Base-by-base conservation (phyloP, 2,797 vertebrate genomes). In the Pipistrellus pipistrellus region DNA sequence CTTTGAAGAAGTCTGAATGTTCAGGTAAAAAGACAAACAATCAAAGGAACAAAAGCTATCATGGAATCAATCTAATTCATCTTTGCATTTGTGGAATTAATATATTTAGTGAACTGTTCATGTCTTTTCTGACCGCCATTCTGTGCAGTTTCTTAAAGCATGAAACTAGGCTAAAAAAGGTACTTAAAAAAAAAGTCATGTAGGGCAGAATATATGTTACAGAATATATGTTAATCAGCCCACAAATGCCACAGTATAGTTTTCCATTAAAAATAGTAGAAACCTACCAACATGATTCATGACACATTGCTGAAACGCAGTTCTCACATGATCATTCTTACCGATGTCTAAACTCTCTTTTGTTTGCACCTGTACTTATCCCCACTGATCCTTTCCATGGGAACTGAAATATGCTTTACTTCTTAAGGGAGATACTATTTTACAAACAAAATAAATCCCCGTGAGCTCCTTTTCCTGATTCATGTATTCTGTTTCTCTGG, bases 31-130 rank as follows among this genome's bases (percentile, higher is more conserved):
- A 96, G 85, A 96, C 62, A 96, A 93, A 94, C 91, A 92, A 94
- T 96, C 96, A 83, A 86, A 85, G 66, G 82, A 95, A 96, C n/a
- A 94, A 92, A 83, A 4, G 88, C 91, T 86, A 87, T 32, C 91
- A 92, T 53, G 89, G 93, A 91, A 95, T 53, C 85, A 21, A 95
- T 90, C 73, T 46, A 96, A 94, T 87, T 94, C 94, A 91, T 91
- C 81, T 96, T 95, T 96, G 83, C 44, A 88, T 77, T 84, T 85
- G 41, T 96, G 93, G 97, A 97, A 93, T 69, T 83, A 97, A 96
- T 96, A 91, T 87, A 94, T 95, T 97, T 96, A 96, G 93, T 93
- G 81, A 98, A 96, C 72, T 62, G 62, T 53, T 98, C 94, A 96
- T 96, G 95, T 96, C 53, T 53, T 90, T 94, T 95, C 57, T 75